A percentile compares a stretch with the other conserved stretches of the same genome.
phyloP scores from a whole-genome alignment of 2,888 invertebrate genomes.

The Ptychoptera albimana region DNA sequence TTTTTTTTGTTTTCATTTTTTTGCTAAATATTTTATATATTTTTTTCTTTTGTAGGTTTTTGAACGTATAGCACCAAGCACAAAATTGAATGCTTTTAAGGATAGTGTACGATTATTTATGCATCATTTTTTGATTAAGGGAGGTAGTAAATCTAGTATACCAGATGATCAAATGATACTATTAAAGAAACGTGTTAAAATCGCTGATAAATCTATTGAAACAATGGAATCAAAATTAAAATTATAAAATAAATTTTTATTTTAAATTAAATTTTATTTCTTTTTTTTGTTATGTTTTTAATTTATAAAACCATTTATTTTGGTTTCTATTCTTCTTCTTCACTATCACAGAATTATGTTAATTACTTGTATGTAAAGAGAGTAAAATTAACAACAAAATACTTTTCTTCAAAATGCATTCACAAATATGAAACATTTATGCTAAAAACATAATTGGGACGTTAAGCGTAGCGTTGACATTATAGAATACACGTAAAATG shows the following conservation, averaged over 20 bases:
- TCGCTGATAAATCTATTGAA: constrained; percentile 50
- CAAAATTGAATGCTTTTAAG: constrained; percentile 62
- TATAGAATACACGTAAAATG: too few relatives aligned
- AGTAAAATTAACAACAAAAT: too few relatives aligned
- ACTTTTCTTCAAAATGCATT: too few relatives aligned
- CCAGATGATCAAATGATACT: constrained; percentile 30
- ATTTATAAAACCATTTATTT: too few relatives aligned
- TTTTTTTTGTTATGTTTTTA: too few relatives aligned
- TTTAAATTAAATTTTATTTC: too few relatives aligned
- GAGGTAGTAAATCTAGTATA: constrained; percentile 34
- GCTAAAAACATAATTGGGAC: too few relatives aligned
- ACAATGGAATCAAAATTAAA: constrained; percentile 30
- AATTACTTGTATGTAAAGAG: too few relatives aligned
- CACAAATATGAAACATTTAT: too few relatives aligned
- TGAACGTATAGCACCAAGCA: constrained; percentile 50
- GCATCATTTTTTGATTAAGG: constrained; percentile 66
- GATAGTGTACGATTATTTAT: constrained; percentile 75
- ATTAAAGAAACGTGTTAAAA: constrained; percentile 39
- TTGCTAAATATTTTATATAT: background rate
- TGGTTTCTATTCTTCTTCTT: too few relatives aligned
- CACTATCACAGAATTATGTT: too few relatives aligned
- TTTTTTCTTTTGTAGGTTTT: constrained; percentile 38
- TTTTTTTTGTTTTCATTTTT: background rate
- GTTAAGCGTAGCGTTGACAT: too few relatives aligned
- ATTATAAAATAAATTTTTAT: constrained; percentile 5